phyloP scores from a whole-genome alignment of 2,888 invertebrate species.

The Cabera pusaria region DNA sequence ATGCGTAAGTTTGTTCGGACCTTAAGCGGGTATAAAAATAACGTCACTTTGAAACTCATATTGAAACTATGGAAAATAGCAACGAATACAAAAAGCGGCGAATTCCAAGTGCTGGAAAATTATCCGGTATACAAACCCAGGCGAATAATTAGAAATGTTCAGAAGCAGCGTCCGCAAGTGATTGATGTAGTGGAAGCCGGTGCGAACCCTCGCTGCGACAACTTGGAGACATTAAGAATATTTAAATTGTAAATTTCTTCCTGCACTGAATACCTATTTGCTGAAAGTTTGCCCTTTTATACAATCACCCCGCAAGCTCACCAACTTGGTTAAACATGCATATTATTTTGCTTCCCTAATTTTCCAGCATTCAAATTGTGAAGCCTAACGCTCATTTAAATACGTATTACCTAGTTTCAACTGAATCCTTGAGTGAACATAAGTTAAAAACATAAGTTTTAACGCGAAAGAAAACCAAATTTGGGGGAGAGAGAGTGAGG shows the following conservation, averaged over 20 bases:
- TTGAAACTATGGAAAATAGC: too few species aligned
- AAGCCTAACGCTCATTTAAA: slow-evolving; percentile 1
- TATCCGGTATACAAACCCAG: slow-evolving; percentile 57
- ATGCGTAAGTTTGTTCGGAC: slow-evolving; percentile 7
- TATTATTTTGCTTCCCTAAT: slow-evolving; percentile 19
- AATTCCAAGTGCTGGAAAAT: slow-evolving; percentile 47
- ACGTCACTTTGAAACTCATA: background rate
- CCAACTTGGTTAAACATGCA: slow-evolving; percentile 26
- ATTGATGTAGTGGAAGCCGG: slow-evolving; percentile 81
- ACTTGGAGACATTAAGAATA: slow-evolving; percentile 82
- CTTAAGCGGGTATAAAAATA: slow-evolving; percentile 10
- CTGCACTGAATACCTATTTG: slow-evolving; percentile 81
- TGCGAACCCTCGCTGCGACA: slow-evolving; percentile 56
- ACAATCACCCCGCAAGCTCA: slow-evolving; percentile 44
- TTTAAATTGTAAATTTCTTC: slow-evolving; percentile 82
- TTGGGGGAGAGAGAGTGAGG: slow-evolving; percentile 17
- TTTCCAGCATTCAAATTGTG: slow-evolving; percentile 10
- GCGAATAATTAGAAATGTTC: slow-evolving; percentile 82
- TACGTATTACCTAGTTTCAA: background rate
- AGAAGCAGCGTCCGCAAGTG: slow-evolving; percentile 78
- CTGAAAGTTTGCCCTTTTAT: slow-evolving; percentile 64
- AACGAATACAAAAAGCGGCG: slow-evolving; percentile 5
- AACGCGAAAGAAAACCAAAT: slow-evolving; percentile 32
- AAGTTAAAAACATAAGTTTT: slow-evolving; percentile 15
- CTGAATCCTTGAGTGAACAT: slow-evolving; percentile 11